A percentile compares a stretch with the other conserved stretches of the same genome.
These are phyloP conservation scores for Plecturocebus donacophilus DNA, from an alignment of 2,113 vertebrate genomes.

Conservation along the genomic window DNA sequence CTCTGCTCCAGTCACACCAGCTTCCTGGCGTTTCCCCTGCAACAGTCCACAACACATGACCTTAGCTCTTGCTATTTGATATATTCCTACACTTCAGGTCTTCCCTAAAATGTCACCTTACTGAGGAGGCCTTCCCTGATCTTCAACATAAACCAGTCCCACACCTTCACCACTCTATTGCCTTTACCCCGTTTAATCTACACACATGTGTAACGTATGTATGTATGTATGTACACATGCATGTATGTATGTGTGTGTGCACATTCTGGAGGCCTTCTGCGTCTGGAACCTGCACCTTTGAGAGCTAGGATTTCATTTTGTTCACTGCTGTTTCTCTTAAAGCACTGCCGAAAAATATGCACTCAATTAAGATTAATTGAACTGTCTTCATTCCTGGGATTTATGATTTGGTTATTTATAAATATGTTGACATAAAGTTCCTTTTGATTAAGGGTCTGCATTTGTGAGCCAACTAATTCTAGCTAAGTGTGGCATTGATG, in stretches of 20 bases:
- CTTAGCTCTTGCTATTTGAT: neutral
- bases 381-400: neutral
- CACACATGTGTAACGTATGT: no score
- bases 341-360: neutral
- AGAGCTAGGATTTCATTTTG: neutral
- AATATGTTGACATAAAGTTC: neutral
- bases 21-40: neutral
- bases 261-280: neutral
- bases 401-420: neutral
- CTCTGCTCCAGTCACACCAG: neutral
- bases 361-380: neutral
- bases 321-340: neutral
- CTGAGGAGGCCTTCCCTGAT: neutral
- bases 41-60: no score
- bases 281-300: neutral
- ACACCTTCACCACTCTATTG: neutral
- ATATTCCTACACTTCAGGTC: neutral
- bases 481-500: neutral
- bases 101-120: neutral
- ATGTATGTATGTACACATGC: no score
- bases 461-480: neutral
- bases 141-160: neutral
- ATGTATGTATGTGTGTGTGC: neutral
- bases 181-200: neutral
- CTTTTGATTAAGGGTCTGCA: neutral